These are phyloP conservation scores for Drosophila peninsularis DNA, from an alignment of 2,888 invertebrate species.

Conservation along the genomic window DNA sequence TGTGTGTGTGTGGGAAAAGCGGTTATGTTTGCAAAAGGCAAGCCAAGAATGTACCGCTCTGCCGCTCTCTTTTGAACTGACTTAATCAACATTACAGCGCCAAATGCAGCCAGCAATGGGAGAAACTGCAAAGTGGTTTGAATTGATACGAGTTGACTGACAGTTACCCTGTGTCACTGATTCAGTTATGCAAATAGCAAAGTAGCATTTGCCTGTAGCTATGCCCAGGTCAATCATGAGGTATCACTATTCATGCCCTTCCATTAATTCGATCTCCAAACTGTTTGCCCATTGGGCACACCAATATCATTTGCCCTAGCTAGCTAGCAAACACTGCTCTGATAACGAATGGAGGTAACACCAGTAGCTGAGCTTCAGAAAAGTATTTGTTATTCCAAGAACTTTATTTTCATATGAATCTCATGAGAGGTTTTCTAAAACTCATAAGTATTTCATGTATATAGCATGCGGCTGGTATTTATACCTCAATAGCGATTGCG, in stretches of 20 bases:
- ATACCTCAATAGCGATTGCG: constrained; percentile 2
- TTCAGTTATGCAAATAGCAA: background rate
- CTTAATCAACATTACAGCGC: constrained; percentile 48
- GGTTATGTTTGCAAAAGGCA: background rate
- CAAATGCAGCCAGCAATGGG: constrained; percentile 26
- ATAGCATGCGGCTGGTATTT: background rate
- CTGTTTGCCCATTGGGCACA: too few species aligned
- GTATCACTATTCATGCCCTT: too few species aligned
- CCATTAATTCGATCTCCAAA: too few species aligned
- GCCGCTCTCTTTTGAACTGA: constrained; percentile 30
- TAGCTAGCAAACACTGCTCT: too few species aligned
- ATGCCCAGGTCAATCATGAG: too few species aligned
- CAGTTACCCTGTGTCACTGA: background rate
- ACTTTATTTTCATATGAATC: too few species aligned
- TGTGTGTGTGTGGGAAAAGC: background rate
- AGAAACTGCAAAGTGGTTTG: background rate
- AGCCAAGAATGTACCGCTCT: constrained; percentile 7
- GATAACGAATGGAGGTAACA: too few species aligned
- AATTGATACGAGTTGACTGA: background rate
- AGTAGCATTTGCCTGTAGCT: too few species aligned
- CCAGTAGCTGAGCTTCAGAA: too few species aligned
- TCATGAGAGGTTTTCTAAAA: background rate
- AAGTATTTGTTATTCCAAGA: too few species aligned
- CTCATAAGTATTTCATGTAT: background rate
- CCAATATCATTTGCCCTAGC: too few species aligned